Conservation (phyloP, 2,888 invertebrate species). For the Synergus gifuensis region DNA sequence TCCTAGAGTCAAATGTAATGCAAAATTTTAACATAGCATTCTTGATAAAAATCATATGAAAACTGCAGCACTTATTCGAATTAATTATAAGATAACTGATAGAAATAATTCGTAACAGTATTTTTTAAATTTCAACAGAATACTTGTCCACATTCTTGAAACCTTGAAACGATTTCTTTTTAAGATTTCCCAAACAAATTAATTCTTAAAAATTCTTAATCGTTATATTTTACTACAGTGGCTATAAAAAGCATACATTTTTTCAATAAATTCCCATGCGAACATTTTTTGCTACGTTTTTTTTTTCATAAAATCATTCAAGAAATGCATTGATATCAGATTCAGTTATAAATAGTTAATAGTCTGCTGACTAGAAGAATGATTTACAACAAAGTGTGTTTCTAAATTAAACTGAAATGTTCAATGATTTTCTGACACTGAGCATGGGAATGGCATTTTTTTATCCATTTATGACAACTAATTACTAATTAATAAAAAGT, state of each 20-base stretch:
- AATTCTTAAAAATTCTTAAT: background rate
- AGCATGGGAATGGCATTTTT: background rate
- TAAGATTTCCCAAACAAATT: background rate
- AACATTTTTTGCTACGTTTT: background rate
- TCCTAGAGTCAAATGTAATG: background rate
- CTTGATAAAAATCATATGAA: background rate
- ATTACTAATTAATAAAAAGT: background rate
- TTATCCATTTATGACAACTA: background rate
- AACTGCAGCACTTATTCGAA: background rate
- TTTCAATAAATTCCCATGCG: background rate
- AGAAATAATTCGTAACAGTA: background rate
- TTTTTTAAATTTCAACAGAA: background rate
- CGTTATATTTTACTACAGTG: too few species aligned
- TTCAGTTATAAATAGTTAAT: background rate
- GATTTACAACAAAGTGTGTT: background rate
- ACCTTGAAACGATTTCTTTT: background rate
- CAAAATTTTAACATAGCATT: background rate
- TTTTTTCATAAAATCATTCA: background rate
- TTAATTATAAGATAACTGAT: background rate
- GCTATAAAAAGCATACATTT: too few species aligned
- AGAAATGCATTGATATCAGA: background rate
- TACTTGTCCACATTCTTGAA: background rate
- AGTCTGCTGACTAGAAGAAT: slow-evolving; percentile 40
- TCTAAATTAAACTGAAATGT: background rate
- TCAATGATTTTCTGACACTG: background rate